Conservation (phyloP, 2,888 invertebrate genomes). For the Balanococcus diminutus region DNA sequence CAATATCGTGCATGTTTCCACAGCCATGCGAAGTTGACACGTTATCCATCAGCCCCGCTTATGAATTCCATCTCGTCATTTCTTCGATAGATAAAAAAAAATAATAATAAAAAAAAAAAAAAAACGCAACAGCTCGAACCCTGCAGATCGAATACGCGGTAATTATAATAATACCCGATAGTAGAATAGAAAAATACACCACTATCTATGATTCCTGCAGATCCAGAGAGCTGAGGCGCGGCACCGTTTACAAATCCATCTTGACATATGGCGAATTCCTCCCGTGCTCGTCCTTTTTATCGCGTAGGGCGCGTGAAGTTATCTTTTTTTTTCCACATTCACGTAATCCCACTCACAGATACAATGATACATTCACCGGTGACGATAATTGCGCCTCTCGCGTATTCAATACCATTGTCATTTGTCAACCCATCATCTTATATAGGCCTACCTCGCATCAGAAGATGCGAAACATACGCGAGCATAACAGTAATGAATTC, state of each 20-base stretch:
- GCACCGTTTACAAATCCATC: neutral
- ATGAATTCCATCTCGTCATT: conserved; percentile 8
- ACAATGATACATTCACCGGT: too few species aligned
- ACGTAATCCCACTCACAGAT: neutral
- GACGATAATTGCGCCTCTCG: neutral
- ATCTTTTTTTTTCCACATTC: conserved; percentile 17
- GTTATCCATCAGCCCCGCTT: neutral
- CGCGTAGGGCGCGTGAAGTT: conserved; percentile 9
- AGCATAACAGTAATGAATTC: neutral
- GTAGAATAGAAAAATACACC: neutral
- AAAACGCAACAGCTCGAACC: too few species aligned
- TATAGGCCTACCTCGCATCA: neutral
- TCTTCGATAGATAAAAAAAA: too few species aligned
- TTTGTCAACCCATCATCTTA: neutral
- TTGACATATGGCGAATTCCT: conserved; percentile 28
- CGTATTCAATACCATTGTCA: neutral
- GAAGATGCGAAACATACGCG: neutral
- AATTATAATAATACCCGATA: neutral
- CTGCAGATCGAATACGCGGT: neutral
- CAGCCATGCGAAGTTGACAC: conserved; percentile 6
- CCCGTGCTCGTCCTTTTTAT: neutral
- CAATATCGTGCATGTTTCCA: neutral
- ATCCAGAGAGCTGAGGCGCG: neutral
- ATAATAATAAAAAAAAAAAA: too few species aligned
- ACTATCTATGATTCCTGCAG: too few species aligned